Evolutionary conservation across 1,140 invertebrate genomes (phyloP), one percentile per base, ranked within the genome.

Genomic region (Brachionus rubens): DNA sequence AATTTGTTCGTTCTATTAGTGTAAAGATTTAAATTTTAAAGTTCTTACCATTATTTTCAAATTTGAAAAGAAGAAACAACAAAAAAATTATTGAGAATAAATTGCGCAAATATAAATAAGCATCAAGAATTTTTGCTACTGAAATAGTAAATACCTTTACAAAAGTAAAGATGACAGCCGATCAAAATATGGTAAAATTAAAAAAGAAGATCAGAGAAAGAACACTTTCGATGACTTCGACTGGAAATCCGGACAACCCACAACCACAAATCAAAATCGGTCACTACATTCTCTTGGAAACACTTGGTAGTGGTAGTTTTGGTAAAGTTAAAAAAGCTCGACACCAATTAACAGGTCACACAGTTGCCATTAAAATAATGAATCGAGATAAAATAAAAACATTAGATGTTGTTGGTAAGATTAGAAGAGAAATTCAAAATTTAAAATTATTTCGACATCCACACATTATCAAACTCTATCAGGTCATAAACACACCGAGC

Each of bases 341-440:
- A 82, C 97, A 99, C 87, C 92, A 97, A 79, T 85, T 96, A 30
- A 99, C 97, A 6, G 93, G 92, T 77, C 94, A 98, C 82, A 98
- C 98, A 87, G 97, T 99, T 43, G 96, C 96, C 28, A 92, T 99
- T 0, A 99, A 99, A 86, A 99, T 99, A 78, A 85, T 99, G 26
- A 99, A 99, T 84, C 88, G 97, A 26, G 93, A 98, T 80, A 98
- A 98, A 85, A 99, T 99, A 43, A 99, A 99, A 85, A 96, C 92
- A 81, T 86, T 99, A 2, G 96, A 99, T 90, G 96, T 99, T 2
- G 97, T 99, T 46, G 93, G 94, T 2, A 99, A 99, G 87, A 99
- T 99, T 79, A 88, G 94, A 56, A 87, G 96, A 75, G 97, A 99
- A 86, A 99, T 99, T 81, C 96, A 99, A 84, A 99, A 99, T 87